A percentile compares a stretch with the other conserved stretches of the same genome.
Conservation (phyloP, 2,113 vertebrate genomes). For the Steatornis caripensis region DNA sequence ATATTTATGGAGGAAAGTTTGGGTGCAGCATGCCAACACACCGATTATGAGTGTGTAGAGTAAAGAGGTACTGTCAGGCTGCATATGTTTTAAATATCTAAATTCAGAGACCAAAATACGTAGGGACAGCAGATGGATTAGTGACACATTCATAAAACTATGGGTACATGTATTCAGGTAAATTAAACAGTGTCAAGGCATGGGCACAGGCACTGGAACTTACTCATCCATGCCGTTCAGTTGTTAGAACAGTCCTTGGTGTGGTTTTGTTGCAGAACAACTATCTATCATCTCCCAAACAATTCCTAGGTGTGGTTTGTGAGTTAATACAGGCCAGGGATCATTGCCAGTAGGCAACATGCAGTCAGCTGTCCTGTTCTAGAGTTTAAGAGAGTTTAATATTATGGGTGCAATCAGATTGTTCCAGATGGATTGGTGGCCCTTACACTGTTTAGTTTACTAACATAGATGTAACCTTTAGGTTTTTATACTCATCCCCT, state of each 20-base stretch:
- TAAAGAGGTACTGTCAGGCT: conserved; percentile 10
- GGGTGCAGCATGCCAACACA: not conserved
- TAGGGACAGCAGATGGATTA: not conserved
- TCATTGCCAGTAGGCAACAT: conserved; percentile 9
- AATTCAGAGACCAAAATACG: not conserved
- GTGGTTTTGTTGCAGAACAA: not conserved
- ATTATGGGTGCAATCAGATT: not conserved
- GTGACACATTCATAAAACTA: not conserved
- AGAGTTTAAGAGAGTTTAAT: conserved; percentile 41
- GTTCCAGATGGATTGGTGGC: conserved; percentile 38
- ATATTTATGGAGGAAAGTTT: conserved; percentile 30
- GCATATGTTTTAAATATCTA: conserved; percentile 24
- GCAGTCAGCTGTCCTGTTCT: not conserved
- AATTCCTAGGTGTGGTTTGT: not conserved
- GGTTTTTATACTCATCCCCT: conserved; percentile 11
- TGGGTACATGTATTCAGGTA: not conserved
- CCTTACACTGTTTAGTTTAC: conserved; percentile 39
- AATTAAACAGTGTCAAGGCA: not conserved
- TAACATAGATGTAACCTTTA: conserved; percentile 45
- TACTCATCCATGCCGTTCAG: not conserved
- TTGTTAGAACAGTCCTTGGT: not conserved
- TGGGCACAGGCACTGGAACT: not conserved
- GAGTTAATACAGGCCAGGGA: not conserved
- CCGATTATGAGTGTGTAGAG: not conserved
- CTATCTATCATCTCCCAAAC: not conserved